Percentiles rank a stretch among this genome's conserved stretches.
These are phyloP conservation scores for Mantis religiosa DNA, from an alignment of 2,888 invertebrate species.

Conservation along the genomic window DNA sequence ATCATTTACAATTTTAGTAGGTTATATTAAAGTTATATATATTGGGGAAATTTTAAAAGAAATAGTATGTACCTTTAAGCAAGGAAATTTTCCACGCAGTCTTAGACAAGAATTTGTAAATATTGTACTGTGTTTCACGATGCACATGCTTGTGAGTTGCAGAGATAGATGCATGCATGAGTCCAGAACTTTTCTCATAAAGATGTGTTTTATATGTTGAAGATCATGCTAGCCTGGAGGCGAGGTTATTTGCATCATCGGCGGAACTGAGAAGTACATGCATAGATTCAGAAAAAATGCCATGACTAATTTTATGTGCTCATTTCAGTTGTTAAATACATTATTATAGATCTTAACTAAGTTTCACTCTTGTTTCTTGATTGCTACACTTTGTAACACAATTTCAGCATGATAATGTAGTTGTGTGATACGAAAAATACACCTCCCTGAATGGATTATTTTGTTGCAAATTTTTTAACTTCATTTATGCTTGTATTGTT, in stretches of 20 bases:
- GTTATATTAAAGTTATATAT: neutral
- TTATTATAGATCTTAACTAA: neutral
- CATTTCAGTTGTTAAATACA: neutral
- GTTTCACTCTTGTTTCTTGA: neutral
- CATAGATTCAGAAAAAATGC: neutral
- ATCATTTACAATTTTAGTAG: neutral
- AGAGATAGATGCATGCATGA: neutral
- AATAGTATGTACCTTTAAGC: neutral
- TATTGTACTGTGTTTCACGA: neutral
- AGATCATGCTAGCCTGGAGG: neutral
- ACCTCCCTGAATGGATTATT: neutral
- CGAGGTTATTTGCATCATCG: neutral
- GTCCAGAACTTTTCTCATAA: neutral
- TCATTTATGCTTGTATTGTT: conserved; percentile 2
- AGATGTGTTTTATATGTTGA: neutral
- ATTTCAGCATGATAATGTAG: neutral
- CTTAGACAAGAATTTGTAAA: neutral
- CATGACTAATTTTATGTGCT: neutral
- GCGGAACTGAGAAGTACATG: neutral
- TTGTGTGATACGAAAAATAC: neutral
- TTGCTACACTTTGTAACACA: neutral
- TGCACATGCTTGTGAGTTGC: neutral
- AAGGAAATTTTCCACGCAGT: neutral
- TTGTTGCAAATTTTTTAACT: neutral
- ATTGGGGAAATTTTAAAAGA: neutral